Conservation (phyloP, 2,888 invertebrate species). For the Platynereis dumerilii region DNA sequence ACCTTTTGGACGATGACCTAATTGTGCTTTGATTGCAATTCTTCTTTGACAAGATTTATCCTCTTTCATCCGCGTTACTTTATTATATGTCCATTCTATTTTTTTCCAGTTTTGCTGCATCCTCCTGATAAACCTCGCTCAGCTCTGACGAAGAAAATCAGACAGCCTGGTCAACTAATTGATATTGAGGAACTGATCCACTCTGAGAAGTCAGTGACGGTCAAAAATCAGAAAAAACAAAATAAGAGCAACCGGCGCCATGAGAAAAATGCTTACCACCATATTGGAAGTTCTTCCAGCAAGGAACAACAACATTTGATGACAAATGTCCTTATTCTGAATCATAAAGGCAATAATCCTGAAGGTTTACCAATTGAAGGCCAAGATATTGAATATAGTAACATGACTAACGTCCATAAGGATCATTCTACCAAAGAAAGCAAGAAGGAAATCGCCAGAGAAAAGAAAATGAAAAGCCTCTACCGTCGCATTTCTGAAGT, state of each 20-base stretch:
- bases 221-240: too few relatives aligned
- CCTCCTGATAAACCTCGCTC: conserved; percentile 49
- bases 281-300: conserved; percentile 36
- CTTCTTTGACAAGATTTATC: too few relatives aligned
- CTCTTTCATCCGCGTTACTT: too few relatives aligned
- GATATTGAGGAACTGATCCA: too few relatives aligned
- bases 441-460: too few relatives aligned
- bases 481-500: conserved; percentile 44
- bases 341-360: too few relatives aligned
- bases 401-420: conserved; percentile 44
- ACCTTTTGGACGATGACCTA: too few relatives aligned
- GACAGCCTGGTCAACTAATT: conserved; percentile 37
- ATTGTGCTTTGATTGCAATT: too few relatives aligned
- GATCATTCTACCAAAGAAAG: not conserved
- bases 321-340: too few relatives aligned
- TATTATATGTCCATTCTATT: not conserved
- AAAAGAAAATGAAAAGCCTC: conserved; percentile 35
- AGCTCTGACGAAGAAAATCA: conserved; percentile 41
- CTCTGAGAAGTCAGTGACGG: too few relatives aligned
- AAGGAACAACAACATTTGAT: too few relatives aligned
- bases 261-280: conserved; percentile 26
- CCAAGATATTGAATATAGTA: conserved; percentile 46
- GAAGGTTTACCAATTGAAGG: conserved; percentile 27
- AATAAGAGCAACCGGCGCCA: not conserved
- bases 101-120: conserved; percentile 50